These are phyloP conservation scores for Rallus limicola DNA, from an alignment of 2,113 vertebrate species.

Conservation along the genomic window DNA sequence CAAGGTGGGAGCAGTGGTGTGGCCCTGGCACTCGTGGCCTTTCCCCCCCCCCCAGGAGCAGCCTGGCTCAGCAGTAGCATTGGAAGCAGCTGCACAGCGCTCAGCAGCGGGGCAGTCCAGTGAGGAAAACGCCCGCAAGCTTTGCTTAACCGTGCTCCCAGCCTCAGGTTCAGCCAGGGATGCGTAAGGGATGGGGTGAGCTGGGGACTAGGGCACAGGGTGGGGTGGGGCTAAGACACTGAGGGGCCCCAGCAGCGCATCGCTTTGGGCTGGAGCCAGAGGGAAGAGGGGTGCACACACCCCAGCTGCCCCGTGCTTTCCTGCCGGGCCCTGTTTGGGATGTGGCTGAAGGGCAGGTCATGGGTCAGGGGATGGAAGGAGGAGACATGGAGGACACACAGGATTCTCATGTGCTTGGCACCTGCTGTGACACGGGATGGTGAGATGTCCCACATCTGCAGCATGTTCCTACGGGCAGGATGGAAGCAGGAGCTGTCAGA, in stretches of 20 bases:
- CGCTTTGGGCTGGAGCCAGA: background rate
- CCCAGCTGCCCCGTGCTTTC: background rate
- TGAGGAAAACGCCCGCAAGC: background rate
- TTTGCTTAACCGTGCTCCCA: background rate
- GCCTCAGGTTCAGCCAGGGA: background rate
- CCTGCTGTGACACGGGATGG: background rate
- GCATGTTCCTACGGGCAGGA: background rate
- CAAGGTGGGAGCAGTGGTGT: fast-evolving
- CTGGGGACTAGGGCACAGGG: background rate
- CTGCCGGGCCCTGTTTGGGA: background rate
- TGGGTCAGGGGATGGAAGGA: background rate
- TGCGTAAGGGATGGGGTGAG: background rate
- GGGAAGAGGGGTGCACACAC: background rate
- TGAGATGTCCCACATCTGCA: background rate
- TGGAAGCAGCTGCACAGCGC: background rate
- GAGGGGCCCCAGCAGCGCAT: background rate
- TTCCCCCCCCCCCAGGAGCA: background rate
- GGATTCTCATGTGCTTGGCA: background rate
- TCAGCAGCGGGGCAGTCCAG: background rate
- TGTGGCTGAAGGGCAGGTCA: background rate
- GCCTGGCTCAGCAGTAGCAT: fast-evolving
- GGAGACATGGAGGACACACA: background rate
- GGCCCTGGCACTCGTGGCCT: fast-evolving
- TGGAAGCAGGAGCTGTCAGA: background rate
- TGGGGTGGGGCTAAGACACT: background rate